A percentile compares a stretch with the other conserved stretches of the same genome.
Conservation (phyloP, 2,113 vertebrate species). For the Catharus minimus region DNA sequence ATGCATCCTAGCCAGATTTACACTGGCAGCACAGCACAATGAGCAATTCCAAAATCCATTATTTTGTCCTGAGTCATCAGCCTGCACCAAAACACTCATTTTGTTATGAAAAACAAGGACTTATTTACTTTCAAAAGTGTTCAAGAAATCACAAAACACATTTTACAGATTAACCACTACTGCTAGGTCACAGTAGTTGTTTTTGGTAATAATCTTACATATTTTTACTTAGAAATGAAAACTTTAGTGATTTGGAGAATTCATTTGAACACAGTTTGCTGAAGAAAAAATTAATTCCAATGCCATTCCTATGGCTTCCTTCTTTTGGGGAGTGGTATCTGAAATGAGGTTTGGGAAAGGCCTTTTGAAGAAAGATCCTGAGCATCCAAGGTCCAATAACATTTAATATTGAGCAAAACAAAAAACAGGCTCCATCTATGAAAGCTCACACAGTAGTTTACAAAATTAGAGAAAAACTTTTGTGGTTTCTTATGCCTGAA, state of each 20-base stretch:
- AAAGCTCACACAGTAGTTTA: background rate
- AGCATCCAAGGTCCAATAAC: background rate
- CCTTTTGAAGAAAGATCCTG: background rate
- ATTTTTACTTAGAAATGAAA: background rate
- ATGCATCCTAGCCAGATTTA: conserved; percentile 33
- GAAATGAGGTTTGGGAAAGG: background rate
- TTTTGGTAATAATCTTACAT: background rate
- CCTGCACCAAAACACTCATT: conserved; percentile 24
- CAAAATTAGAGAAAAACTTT: background rate
- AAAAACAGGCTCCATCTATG: background rate
- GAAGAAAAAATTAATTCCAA: background rate
- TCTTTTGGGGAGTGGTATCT: background rate
- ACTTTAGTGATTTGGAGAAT: background rate
- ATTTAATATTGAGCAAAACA: background rate
- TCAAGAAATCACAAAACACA: conserved; percentile 19
- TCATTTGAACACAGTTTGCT: background rate
- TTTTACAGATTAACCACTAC: conserved; percentile 33
- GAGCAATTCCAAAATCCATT: conserved; percentile 51
- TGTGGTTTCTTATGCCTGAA: background rate
- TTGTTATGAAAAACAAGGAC: conserved; percentile 51
- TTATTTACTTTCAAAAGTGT: conserved; percentile 34
- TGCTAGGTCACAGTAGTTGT: background rate
- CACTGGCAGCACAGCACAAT: conserved; percentile 38
- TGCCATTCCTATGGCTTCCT: background rate
- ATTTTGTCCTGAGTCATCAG: conserved; percentile 58